A percentile compares a stretch with the other conserved stretches of the same genome.
These are phyloP conservation scores for Cryptops parisi DNA, from an alignment of 2,888 invertebrate species.

Conservation along the genomic window DNA sequence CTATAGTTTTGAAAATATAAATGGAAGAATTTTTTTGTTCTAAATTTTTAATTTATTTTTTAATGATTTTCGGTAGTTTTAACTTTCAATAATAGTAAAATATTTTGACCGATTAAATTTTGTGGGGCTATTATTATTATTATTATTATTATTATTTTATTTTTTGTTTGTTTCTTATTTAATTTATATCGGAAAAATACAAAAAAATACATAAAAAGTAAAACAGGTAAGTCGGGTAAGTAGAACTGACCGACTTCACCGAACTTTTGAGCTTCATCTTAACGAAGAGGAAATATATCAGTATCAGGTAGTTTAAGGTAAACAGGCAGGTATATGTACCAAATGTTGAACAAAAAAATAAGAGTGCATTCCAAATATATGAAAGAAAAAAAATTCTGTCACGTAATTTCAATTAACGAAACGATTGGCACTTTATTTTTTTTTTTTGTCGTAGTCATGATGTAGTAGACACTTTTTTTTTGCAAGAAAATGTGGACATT, in stretches of 20 bases:
- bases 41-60: not conserved
- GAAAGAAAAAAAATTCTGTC: no score
- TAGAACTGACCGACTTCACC: slow-evolving; percentile 20
- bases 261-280: not conserved
- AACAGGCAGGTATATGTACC: not conserved
- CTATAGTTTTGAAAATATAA: not conserved
- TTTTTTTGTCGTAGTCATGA: no score
- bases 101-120: not conserved
- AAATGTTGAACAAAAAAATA: no score
- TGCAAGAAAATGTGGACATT: no score
- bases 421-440: no score
- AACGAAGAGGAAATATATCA: slow-evolving; percentile 9
- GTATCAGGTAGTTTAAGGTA: not conserved
- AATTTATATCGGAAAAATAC: slow-evolving; percentile 3
- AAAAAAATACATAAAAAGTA: slow-evolving; percentile 12
- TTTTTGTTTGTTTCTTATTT: not conserved
- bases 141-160: not conserved
- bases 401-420: no score
- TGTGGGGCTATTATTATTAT: not conserved
- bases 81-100: not conserved
- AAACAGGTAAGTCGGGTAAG: slow-evolving; percentile 26
- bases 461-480: no score
- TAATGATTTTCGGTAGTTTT: not conserved
- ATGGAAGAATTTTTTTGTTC: not conserved
- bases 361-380: no score